Conservation (phyloP, 2,797 vertebrate genomes). For the Argya squamiceps region DNA sequence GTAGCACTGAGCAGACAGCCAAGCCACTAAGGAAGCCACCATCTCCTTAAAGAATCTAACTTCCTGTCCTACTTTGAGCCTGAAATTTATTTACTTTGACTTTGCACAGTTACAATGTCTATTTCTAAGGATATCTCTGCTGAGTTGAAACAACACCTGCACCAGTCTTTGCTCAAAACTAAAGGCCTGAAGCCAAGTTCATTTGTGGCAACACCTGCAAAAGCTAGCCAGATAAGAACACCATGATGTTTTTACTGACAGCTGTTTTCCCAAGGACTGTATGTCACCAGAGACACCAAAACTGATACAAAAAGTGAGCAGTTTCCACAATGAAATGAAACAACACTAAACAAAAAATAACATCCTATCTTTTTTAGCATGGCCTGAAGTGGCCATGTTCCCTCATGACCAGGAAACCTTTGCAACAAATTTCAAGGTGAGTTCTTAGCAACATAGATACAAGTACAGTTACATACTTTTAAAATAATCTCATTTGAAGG, state of each 20-base stretch:
- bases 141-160: not conserved
- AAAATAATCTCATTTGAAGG: not conserved
- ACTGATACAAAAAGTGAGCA: not conserved
- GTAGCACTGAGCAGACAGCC: not conserved
- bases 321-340: not conserved
- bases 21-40: not conserved
- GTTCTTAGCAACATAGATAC: not conserved
- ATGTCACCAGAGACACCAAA: not conserved
- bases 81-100: not conserved
- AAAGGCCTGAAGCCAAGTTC: not conserved
- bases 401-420: not conserved
- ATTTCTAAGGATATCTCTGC: not conserved
- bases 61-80: not conserved
- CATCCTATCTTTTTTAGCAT: fast-evolving
- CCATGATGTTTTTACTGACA: not conserved
- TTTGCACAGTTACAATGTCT: not conserved
- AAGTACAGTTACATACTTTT: not conserved
- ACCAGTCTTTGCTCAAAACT: not conserved
- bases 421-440: not conserved
- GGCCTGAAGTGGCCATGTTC: not conserved
- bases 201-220: not conserved
- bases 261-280: not conserved
- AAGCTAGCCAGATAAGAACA: not conserved
- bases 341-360: not conserved
- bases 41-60: not conserved